Evolutionary conservation across 1,140 invertebrate genomes (phyloP).

Genomic region (Drosophila yakuba): DNA sequence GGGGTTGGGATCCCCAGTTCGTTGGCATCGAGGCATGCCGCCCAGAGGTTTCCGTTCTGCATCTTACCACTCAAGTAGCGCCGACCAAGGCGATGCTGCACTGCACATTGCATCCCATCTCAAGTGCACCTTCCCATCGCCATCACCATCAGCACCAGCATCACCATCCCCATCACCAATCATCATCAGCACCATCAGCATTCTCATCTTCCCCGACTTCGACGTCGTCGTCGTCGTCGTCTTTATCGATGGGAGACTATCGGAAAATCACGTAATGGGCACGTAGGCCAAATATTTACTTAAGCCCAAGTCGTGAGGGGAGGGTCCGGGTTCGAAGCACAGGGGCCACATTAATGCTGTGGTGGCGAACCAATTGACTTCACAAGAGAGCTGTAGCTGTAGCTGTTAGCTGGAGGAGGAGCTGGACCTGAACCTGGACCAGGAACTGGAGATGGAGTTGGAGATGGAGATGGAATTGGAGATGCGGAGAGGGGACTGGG

Average conservation of each 20-base stretch:
- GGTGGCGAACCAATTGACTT: slow-evolving; percentile 77
- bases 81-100: slow-evolving; percentile 27
- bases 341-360: slow-evolving; percentile 59
- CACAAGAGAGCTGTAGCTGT: slow-evolving; percentile 30
- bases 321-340: slow-evolving; percentile 1
- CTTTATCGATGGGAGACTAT: slow-evolving; percentile 68
- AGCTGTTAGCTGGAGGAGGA: neutral
- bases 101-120: slow-evolving; percentile 12
- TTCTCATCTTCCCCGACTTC: slow-evolving; percentile 22
- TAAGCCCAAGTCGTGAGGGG: slow-evolving; percentile 52
- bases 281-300: slow-evolving; percentile 81
- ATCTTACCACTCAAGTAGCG: slow-evolving; percentile 24
- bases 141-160: slow-evolving; percentile 1
- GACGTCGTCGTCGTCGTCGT: slow-evolving; percentile 5
- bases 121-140: slow-evolving; percentile 41
- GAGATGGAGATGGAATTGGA: no score
- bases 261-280: slow-evolving; percentile 79
- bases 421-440: no score
- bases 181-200: slow-evolving; percentile 2
- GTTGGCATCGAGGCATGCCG: slow-evolving; percentile 40
- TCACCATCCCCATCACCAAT: neutral
- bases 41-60: slow-evolving; percentile 7
- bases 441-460: no score
- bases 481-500: no score
- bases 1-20: slow-evolving; percentile 5